Percentiles rank a stretch among this genome's conserved stretches.
phyloP scores from a whole-genome alignment of 2,888 invertebrate species.

The Limulus polyphemus region DNA sequence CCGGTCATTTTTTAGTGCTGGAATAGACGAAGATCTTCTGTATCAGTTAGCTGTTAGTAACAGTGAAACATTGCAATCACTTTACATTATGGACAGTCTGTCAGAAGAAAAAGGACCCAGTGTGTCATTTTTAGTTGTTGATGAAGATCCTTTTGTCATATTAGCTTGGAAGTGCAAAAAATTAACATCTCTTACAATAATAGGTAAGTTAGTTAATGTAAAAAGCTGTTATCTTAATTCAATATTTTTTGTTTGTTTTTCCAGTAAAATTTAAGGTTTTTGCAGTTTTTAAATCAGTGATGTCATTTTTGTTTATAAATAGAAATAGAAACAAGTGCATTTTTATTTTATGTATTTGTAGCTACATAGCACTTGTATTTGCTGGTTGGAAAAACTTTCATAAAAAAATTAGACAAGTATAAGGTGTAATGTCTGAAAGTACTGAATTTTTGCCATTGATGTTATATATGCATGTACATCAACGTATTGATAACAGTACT shows the following conservation, averaged over 20 bases:
- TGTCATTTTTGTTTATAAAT: neutral
- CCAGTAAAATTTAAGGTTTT: neutral
- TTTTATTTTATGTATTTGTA: neutral
- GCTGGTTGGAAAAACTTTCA: too few species aligned
- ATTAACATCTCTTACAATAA: conserved; percentile 47
- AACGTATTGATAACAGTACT: too few species aligned
- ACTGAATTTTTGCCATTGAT: too few species aligned
- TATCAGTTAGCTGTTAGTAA: conserved; percentile 45
- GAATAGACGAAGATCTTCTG: conserved; percentile 47
- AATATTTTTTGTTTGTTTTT: conserved; percentile 7
- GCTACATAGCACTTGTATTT: too few species aligned
- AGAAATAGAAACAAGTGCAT: neutral
- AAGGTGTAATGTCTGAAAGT: too few species aligned
- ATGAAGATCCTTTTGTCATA: conserved; percentile 49
- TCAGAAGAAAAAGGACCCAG: too few species aligned
- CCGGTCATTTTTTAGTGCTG: conserved; percentile 55
- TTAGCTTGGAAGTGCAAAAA: conserved; percentile 52
- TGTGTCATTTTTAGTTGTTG: too few species aligned
- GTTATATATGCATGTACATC: too few species aligned
- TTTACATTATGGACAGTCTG: conserved; percentile 4
- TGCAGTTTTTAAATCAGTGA: too few species aligned
- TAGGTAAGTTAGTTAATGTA: conserved; percentile 35
- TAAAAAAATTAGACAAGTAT: too few species aligned
- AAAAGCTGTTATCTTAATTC: neutral
- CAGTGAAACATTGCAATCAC: conserved; percentile 28